Base-by-base conservation (phyloP, 2,888 invertebrate genomes). In the Polietes domitor region DNA sequence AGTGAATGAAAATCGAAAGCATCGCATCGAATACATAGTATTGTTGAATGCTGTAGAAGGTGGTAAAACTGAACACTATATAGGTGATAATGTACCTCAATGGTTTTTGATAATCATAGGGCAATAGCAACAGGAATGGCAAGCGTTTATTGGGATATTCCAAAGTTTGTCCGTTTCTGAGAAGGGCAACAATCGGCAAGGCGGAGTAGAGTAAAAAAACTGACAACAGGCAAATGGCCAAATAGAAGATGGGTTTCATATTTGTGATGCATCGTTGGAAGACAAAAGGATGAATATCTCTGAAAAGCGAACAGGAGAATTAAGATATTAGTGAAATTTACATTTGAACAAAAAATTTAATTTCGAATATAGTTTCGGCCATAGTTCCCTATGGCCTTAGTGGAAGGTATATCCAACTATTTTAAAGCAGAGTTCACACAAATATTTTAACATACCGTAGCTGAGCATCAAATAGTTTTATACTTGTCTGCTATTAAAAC, bases 111-210 rank as follows among this genome's bases (percentile, higher is more conserved):
- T 32, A 37, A 28, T 79, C 58, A 7, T 76, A 83, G 3, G 82
- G 82, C 32, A 78, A 72, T 58, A 72, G 21, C 82, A 82, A 79
- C 15, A 58, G 15, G 47, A 71, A 82, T 21, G 82, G 82, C 7
- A 82, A 15, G 4, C 32, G 4, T 24, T 82, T 82, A 50, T 82
- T 28, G 21, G 10, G 53, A 1, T 75, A 82, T 0, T 79, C 15
- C 47, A 79, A 15, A 10, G 55, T 76, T 76, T 79, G 78, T 32
- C 76, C 65, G 17, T 41, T 47, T 0, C 2, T 58, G 9, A 55
- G 32, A 21, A 76, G 28, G 2, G 55, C 28, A 17, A 53, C 24
- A 10, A 78, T 58, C 19, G 82, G 82, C 43, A 78, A 37, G 17
- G 32, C 10, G 10, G 10, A 2, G 24, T 82, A 82, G 0, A 74